A percentile compares a stretch with the other conserved stretches of the same genome.
Evolutionary conservation across 2,888 invertebrate species (phyloP).

Genomic region (Antheraea assamensis): DNA sequence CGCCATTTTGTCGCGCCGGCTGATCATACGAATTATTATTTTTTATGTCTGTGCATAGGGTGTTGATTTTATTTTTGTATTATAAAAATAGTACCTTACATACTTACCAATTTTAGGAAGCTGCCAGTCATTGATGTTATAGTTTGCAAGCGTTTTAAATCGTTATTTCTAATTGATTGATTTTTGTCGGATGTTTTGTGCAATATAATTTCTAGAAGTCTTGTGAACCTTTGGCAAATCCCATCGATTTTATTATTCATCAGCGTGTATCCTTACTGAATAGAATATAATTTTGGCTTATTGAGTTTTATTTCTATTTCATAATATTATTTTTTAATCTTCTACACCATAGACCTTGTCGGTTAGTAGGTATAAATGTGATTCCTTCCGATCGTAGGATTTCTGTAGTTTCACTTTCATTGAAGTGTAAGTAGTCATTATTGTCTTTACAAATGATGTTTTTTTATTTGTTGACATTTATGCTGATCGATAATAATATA

Average conservation of each 20-base stretch:
- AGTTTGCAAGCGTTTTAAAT: background rate
- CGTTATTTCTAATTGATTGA: background rate
- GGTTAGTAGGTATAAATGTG: background rate
- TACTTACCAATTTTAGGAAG: conserved; percentile 33
- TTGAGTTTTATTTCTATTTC: background rate
- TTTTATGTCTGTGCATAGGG: conserved; percentile 55
- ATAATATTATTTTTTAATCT: background rate
- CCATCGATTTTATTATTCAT: background rate
- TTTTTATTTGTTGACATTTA: background rate
- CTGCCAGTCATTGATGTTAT: background rate
- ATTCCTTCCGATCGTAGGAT: background rate
- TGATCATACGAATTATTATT: conserved; percentile 73
- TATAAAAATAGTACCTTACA: conserved; percentile 27
- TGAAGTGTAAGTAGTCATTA: background rate
- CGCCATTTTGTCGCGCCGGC: conserved; percentile 83
- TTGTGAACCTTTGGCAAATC: background rate
- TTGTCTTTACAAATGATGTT: background rate
- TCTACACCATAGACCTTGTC: background rate
- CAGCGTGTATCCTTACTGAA: background rate
- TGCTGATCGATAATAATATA: background rate
- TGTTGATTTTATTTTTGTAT: conserved; percentile 23
- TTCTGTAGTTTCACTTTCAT: background rate
- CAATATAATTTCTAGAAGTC: background rate
- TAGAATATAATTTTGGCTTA: background rate
- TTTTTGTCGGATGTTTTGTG: background rate